phyloP scores from a whole-genome alignment of 2,797 vertebrate genomes.

The Leptatherina wallacei region DNA sequence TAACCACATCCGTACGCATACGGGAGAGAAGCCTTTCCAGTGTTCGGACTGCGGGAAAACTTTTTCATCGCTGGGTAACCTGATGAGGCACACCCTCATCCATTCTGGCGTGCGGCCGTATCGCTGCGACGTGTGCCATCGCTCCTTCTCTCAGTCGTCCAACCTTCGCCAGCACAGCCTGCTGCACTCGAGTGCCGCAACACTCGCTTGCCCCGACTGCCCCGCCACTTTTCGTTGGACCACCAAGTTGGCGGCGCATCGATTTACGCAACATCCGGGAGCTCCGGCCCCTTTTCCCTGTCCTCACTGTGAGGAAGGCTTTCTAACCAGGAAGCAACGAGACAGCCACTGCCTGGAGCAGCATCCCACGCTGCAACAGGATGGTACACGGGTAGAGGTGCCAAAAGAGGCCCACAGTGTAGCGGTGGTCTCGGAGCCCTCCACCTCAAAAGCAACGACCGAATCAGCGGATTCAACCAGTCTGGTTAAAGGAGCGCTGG shows the following conservation, averaged over 20 bases:
- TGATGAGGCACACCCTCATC: constrained; percentile 90
- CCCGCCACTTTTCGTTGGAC: constrained; percentile 81
- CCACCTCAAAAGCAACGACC: constrained; percentile 45
- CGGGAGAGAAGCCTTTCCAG: constrained; percentile 90
- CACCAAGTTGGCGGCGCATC: constrained; percentile 82
- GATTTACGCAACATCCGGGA: constrained; percentile 81
- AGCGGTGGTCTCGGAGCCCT: constrained; percentile 33
- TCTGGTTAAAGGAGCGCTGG: constrained; percentile 62
- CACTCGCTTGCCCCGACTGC: constrained; percentile 83
- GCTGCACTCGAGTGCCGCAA: constrained; percentile 79
- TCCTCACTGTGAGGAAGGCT: constrained; percentile 79
- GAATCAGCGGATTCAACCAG: constrained; percentile 33
- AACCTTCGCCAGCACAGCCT: constrained; percentile 91
- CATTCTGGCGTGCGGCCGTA: constrained; percentile 91
- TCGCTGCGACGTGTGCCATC: constrained; percentile 88
- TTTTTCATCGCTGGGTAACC: constrained; percentile 89
- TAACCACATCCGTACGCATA: constrained; percentile 92
- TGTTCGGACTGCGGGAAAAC: constrained; percentile 90
- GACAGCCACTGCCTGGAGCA: constrained; percentile 80
- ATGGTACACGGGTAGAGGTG: constrained; percentile 3
- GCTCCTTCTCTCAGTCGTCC: constrained; percentile 91
- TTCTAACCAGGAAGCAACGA: constrained; percentile 78
- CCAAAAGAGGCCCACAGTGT: constrained; percentile 17
- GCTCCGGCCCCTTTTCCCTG: constrained; percentile 84
- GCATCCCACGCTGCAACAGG: constrained; percentile 66